phyloP scores from a whole-genome alignment of 2,888 invertebrate species.

The Aleiodes alternator region DNA sequence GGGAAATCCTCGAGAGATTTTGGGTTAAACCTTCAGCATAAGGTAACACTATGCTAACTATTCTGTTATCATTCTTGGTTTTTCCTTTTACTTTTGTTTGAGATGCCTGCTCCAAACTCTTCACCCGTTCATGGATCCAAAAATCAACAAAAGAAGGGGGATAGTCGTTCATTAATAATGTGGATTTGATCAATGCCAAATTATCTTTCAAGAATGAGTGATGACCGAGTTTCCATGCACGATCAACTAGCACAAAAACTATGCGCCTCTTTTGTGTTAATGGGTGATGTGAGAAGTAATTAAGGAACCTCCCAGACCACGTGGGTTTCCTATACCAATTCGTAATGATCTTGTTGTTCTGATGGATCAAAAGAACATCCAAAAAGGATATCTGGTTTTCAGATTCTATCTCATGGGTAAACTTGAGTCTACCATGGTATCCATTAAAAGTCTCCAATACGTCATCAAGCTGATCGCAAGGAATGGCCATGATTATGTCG shows the following conservation, averaged over 20 bases:
- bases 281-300: constrained; percentile 37
- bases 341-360: neutral
- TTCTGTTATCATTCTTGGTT: neutral
- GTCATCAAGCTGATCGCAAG: constrained; percentile 24
- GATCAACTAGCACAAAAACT: neutral
- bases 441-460: constrained; percentile 33
- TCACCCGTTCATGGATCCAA: neutral
- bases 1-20: neutral
- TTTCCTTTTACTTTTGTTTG: no score
- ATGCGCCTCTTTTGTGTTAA: neutral
- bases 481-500: constrained; percentile 15
- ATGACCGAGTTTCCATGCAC: neutral
- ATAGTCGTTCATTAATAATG: neutral
- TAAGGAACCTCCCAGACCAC: neutral
- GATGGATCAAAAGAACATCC: neutral
- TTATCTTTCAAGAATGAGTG: neutral
- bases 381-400: neutral
- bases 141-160: neutral
- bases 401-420: constrained; percentile 37
- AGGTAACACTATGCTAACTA: neutral
- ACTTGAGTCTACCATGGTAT: constrained; percentile 26
- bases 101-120: neutral
- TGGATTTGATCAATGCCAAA: neutral
- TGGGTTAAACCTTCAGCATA: neutral
- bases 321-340: constrained; percentile 40